Conservation (phyloP, 1,140 invertebrate genomes). For the Gryon sp. region DNA sequence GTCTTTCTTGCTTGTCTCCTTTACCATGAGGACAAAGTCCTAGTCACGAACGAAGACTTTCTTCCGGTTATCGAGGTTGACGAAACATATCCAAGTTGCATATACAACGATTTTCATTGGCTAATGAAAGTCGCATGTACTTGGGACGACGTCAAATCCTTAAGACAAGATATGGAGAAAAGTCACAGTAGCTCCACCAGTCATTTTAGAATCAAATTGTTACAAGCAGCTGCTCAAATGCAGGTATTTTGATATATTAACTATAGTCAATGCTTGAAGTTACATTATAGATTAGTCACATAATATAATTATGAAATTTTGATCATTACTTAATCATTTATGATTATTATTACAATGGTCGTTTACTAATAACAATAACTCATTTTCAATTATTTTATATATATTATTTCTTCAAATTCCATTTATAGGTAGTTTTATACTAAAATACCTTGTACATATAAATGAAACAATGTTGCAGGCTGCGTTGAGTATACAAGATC, state of each 20-base stretch:
- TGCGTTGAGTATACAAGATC: conserved; percentile 92
- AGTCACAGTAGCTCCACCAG: conserved; percentile 91
- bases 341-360: too few species aligned
- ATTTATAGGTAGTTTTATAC: too few species aligned
- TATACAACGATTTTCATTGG: conserved; percentile 97
- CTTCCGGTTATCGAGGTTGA: conserved; percentile 97
- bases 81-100: conserved; percentile 94
- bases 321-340: too few species aligned
- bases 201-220: conserved; percentile 94
- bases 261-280: too few species aligned
- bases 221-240: conserved; percentile 95
- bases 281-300: too few species aligned
- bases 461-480: conserved; percentile 78
- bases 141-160: conserved; percentile 96
- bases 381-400: too few species aligned
- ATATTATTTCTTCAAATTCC: too few species aligned
- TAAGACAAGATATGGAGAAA: conserved; percentile 95
- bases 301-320: too few species aligned
- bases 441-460: too few species aligned
- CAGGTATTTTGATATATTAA: conserved; percentile 83
- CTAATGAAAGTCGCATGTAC: conserved; percentile 97
- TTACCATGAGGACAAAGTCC: conserved; percentile 95
- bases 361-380: too few species aligned
- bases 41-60: conserved; percentile 97
- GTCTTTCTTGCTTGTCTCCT: conserved; percentile 95